Evolutionary conservation across 2,113 vertebrate species (phyloP).

Genomic region (Anguilla rostrata): DNA sequence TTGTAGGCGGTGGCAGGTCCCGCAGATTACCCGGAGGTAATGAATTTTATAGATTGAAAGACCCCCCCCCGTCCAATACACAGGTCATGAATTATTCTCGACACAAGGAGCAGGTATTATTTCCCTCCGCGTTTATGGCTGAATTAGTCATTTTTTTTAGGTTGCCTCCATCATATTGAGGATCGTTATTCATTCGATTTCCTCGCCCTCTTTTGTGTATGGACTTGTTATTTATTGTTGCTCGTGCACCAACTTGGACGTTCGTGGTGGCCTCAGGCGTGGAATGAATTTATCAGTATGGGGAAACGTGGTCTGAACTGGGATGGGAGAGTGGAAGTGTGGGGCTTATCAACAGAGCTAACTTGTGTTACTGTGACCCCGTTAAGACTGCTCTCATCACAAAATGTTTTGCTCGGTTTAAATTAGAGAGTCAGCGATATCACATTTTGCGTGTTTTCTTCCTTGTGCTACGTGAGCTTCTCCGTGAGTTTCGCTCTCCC

Average conservation of each 20-base stretch:
- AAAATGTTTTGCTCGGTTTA: background rate
- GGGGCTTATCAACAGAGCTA: background rate
- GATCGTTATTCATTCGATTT: conserved; percentile 11
- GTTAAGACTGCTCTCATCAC: background rate
- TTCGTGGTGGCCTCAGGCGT: background rate
- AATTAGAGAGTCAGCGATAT: background rate
- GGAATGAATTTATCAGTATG: background rate
- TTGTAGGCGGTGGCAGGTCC: conserved; percentile 23
- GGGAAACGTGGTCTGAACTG: background rate
- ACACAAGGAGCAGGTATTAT: conserved; percentile 33
- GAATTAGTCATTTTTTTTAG: conserved; percentile 28
- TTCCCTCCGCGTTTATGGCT: conserved; percentile 20
- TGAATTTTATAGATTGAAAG: conserved; percentile 54
- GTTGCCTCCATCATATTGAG: conserved; percentile 11
- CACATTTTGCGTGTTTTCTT: background rate
- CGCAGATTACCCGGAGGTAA: conserved; percentile 30
- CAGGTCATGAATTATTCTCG: conserved; percentile 38
- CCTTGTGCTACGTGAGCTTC: background rate
- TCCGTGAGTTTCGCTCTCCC: background rate
- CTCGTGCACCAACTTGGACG: background rate
- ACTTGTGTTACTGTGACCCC: background rate
- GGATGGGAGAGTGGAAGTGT: no score
- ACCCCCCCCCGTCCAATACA: conserved; percentile 25
- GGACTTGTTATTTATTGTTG: background rate
- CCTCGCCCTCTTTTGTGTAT: background rate